A percentile compares a stretch with the other conserved stretches of the same genome.
Conservation (phyloP, 2,797 vertebrate species). For the Cossypha heuglini region DNA sequence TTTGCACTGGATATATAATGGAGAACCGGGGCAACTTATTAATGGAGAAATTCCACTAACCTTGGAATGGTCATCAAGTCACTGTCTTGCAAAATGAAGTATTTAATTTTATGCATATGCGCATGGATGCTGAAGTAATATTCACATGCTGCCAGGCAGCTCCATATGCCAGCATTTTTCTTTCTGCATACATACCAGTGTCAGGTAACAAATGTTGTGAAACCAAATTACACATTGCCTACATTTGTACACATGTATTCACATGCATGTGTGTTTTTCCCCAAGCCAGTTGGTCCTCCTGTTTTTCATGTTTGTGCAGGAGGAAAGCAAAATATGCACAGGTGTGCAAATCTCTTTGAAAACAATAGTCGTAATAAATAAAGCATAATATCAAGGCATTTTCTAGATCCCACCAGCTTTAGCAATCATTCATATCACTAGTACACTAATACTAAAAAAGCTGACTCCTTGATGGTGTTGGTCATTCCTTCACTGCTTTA, state of each 20-base stretch:
- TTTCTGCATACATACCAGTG: not conserved
- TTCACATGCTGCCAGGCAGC: slow-evolving; percentile 17
- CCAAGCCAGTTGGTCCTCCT: not conserved
- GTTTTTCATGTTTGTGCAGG: not conserved
- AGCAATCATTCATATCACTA: not conserved
- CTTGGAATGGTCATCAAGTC: not conserved
- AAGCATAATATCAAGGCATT: not conserved
- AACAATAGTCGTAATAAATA: not conserved
- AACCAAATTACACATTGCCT: not conserved
- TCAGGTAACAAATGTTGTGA: slow-evolving; percentile 24
- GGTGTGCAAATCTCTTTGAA: not conserved
- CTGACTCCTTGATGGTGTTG: not conserved
- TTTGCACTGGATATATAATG: not conserved
- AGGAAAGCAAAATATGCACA: not conserved
- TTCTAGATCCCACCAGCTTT: not conserved
- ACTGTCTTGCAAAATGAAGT: not conserved
- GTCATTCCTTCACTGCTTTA: not conserved
- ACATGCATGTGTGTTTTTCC: not conserved
- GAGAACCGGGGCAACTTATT: not conserved
- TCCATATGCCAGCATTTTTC: slow-evolving; percentile 37
- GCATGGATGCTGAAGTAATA: slow-evolving; percentile 49
- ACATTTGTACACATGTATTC: not conserved
- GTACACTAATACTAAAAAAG: not conserved
- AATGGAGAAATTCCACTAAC: not conserved
- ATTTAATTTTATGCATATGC: slow-evolving; percentile 54